Evolutionary conservation across 2,797 vertebrate genomes (phyloP), one percentile per base, ranked within the genome.

Genomic region (Dendrocincla fuliginosa): DNA sequence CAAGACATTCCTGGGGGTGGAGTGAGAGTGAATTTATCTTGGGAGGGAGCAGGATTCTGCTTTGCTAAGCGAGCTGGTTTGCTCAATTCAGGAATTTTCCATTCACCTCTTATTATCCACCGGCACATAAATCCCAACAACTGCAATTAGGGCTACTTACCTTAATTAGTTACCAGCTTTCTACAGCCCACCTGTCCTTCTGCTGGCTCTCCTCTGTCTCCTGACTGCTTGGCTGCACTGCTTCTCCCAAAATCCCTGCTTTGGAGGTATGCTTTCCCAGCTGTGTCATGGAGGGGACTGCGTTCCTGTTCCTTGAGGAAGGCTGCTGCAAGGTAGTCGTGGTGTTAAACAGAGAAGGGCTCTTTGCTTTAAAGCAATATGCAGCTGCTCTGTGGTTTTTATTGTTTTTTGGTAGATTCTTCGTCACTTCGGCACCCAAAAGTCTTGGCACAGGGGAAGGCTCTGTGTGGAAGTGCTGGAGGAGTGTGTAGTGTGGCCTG

Each of bases 1-100:
- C 90, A 97, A 96, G 95, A 93, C 88, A 87, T 96, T 96, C 92
- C 93, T 90, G 93, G 93, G 95, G 94, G 94, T 95, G 93, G 94
- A 95, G 96, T 96, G 94, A 93, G 90, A 94, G 78, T 42, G 84
- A 92, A 89, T 96, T 94, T 94, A 93, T 95, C 92, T 85, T 67
- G 71, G 89, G 93, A 95, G 79, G 8, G 50, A 96, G 90, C 89
- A 93, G 90, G 73, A 85, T 97, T 94, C 67, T 75, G 92, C 93
- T 95, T 84, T 68, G 92, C 95, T 83, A 89, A 93, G 75, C 77
- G 49, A 56, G 89, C 95, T 87, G 84, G 27, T 94, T 83, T 91
- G 90, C 89, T 94, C 79, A 81, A 71, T 85, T 92, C 92, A 68
- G 96, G 93, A 95, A 94, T 96, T 96, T 97, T 97, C 95, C 93